These are phyloP conservation scores for Phylloscopus whistleri DNA, from an alignment of 2,113 vertebrate species.

Conservation along the genomic window DNA sequence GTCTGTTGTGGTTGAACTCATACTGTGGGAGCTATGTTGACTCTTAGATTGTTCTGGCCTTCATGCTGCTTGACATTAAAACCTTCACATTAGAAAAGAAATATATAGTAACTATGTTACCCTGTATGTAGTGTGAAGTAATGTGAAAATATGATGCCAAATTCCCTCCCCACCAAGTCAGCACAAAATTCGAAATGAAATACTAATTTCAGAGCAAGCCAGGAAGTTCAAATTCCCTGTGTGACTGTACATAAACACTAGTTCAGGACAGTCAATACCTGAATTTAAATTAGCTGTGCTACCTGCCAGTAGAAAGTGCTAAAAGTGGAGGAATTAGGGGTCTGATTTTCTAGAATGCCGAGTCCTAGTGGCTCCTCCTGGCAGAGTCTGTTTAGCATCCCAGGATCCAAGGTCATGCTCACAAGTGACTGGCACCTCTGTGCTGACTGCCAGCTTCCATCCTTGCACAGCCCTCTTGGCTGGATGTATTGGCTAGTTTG, in stretches of 20 bases:
- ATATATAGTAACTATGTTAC: neutral
- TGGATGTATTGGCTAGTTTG: neutral
- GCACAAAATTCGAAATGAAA: neutral
- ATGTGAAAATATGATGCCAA: neutral
- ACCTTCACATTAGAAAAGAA: conserved; percentile 14
- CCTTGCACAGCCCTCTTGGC: neutral
- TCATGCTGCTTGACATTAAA: conserved; percentile 23
- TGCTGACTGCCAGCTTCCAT: neutral
- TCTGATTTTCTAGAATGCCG: neutral
- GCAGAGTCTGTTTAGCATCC: neutral
- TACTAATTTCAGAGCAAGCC: neutral
- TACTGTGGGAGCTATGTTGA: conserved; percentile 31
- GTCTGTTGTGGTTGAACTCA: neutral
- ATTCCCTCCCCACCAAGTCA: neutral
- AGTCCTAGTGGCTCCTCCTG: neutral
- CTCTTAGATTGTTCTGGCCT: conserved; percentile 22
- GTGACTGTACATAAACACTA: neutral
- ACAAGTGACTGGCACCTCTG: neutral
- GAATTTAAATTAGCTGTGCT: conserved; percentile 11
- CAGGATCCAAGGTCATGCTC: neutral
- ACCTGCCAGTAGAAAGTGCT: neutral
- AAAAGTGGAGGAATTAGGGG: neutral
- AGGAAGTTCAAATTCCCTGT: conserved; percentile 5
- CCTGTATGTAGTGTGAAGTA: neutral
- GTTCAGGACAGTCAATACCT: neutral